Base-by-base conservation (phyloP, 2,888 invertebrate genomes). In the Perizoma flavofasciatum region DNA sequence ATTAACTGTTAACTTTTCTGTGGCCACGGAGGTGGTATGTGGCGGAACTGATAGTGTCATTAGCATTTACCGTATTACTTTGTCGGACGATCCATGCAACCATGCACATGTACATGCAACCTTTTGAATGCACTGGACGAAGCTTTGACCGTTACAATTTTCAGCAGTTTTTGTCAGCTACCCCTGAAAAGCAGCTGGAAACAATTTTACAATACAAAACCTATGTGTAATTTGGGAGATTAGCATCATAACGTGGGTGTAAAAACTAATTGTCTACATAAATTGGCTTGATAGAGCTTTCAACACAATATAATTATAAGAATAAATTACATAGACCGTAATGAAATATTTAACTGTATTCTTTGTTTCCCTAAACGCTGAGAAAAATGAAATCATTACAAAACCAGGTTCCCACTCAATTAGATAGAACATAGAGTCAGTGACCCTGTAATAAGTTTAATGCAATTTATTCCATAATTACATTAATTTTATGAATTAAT, bases 11-110 rank as follows among this genome's bases (percentile, higher is more conserved):
- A n/a, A 32, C 1, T 11, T 37, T 43, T 45, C 53, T 46, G 35
- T 47, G 47, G 10, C 49, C 10, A 44, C 41, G 44, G 70, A 67
- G 72, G 72, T 69, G 80, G 79, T 77, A 84, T 83, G 84, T 88
- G 76, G 87, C 86, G 90, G 89, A 89, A 90, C 88, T 88, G 89
- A 90, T 78, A 67, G 82, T 79, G 68, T 67, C 77, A 83, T 85
- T 86, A 87, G 73, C 79, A 78, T 85, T 83, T 86, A 88, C 87
- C 79, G 87, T 84, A 85, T 72, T 81, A 78, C 72, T 68, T 67
- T 67, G 75, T 79, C 78, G 69, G 68, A 75, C 77, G 76, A 40
- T 55, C 61, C 65, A n/a, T n/a, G n/a, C n/a, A n/a, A n/a, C n/a
- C n/a, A n/a, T n/a, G 50, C 60, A 63, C 65, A 65, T 62, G 54